Base-by-base conservation (phyloP, 2,797 vertebrate genomes). In the Eleutherodactylus coqui region DNA sequence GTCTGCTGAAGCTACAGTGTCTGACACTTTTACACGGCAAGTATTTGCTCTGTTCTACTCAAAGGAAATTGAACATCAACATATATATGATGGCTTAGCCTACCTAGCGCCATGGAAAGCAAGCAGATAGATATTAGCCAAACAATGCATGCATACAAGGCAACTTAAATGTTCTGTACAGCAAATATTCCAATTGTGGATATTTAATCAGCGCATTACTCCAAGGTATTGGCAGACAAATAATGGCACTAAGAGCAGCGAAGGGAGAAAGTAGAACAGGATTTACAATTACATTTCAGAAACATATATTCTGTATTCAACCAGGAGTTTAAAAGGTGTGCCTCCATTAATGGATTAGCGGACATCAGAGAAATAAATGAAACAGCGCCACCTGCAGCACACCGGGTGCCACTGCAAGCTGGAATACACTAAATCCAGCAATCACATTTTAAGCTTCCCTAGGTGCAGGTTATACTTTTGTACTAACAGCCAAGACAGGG, bases 331-430 rank as follows among this genome's bases (percentile, higher is more conserved):
- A 79, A 45, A 58, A 75, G n/a, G 29, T 29, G 6, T 16, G 17
- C 38, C 47, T 34, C 32, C 49, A 24, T 21, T 84, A 84, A 77
- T 34, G 64, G 27, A 9, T 32, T n/a, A 29, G 10, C 10, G 41
- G 5, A 19, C 16, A 29, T 5, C 36, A 34, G 3, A 10, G 51
- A 79, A 79, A 27, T 0, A 85, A 21, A 81, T 24, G 41, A 8
- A 11, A 27, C 17, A 36, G 75, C 64, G 62, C 83, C 83, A 53
- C 69, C 83, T 85, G 62, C 75, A 85, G 83, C 7, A 7, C 64
- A 32, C 14, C 24, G 27, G 11, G 16, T 5, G 47, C 1, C 21
- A 58, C 19, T 36, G 75, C 75, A 53, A 17, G 14, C 62, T 53
- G n/a, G 11, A 78, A 2, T 17, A n/a, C 34, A 41, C 5, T 24